These are phyloP conservation scores for Anabacerthia variegaticeps DNA, from an alignment of 2,797 vertebrate genomes.

Conservation along the genomic window DNA sequence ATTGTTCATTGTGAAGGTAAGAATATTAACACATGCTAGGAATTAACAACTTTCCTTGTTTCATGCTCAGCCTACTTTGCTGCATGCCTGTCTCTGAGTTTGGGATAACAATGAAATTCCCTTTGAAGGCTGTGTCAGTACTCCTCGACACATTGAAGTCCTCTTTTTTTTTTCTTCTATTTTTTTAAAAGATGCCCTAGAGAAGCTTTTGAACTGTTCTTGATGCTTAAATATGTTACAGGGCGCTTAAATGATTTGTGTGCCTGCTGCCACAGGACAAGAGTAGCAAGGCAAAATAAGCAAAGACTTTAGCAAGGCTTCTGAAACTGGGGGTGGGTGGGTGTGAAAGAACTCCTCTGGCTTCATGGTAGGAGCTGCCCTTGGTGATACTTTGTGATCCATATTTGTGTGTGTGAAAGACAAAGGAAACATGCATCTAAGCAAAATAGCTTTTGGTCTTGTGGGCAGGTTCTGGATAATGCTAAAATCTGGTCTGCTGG, in stretches of 20 bases:
- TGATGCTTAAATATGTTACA: background rate
- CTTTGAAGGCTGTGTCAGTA: background rate
- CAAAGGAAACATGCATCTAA: background rate
- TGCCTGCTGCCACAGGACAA: background rate
- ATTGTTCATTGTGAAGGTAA: background rate
- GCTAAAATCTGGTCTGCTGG: background rate
- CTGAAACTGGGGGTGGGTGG: background rate
- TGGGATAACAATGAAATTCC: background rate
- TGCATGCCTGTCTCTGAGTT: background rate
- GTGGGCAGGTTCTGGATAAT: background rate
- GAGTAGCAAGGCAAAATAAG: background rate
- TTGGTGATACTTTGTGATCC: background rate
- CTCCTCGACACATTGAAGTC: background rate
- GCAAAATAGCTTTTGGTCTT: background rate
- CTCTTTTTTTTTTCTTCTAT: background rate
- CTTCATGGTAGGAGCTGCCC: background rate
- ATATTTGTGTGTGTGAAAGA: background rate
- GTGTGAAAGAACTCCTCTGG: background rate
- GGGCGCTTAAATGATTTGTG: background rate
- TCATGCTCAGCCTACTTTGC: background rate
- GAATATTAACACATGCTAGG: background rate
- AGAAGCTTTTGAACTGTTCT: background rate
- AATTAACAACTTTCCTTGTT: background rate
- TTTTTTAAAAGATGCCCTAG: background rate
- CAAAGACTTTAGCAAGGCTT: background rate